Base-by-base conservation (phyloP, 2,888 invertebrate species). In the Allophyes oxyacanthae region DNA sequence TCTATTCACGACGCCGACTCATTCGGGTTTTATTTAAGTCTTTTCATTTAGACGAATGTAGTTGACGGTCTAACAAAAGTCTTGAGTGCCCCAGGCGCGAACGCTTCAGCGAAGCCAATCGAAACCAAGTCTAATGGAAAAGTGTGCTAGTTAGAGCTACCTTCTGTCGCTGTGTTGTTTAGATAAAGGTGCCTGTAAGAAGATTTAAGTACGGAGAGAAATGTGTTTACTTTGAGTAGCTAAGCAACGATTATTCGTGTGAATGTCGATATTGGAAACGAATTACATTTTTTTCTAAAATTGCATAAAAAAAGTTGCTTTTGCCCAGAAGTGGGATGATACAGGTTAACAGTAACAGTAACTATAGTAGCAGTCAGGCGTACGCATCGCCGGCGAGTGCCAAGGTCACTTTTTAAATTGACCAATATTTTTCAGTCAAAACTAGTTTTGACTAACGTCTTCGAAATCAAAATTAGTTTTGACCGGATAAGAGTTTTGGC, bases 51-150 rank as follows among this genome's bases (percentile, higher is more conserved):
- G 63, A 68, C 58, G 63, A 61, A 65, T 72, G 67, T 72, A 64
- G 68, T 72, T 71, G 71, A 68, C 65, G 51, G 52, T 37, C 37
- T 45, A 41, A 72, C 70, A 66, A 69, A 65, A 60, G 60, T 56
- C 50, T 60, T 41, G 59, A 72, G 55, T 53, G 64, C 63, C 51
- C 49, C 7, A 56, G 54, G 63, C 51, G 45, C 15, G 40, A 51
- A 76, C 79, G 85, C 72, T 76, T 83, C 77, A 81, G 25, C 13
- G 66, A 75, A 82, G 65, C 77, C 80, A 85, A 87, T 88, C 77
- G 82, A 78, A 81, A 78, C 57, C 78, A 77, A 83, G 77, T 82
- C 80, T 79, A 60, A 76, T 72, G 82, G 84, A 84, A 87, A 83
- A 82, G 69, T 72, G 73, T 68, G 71, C 58, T 64, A 53, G 49